These are phyloP conservation scores for Chrysolina oricalcia DNA, from an alignment of 2,888 invertebrate genomes.

Conservation along the genomic window DNA sequence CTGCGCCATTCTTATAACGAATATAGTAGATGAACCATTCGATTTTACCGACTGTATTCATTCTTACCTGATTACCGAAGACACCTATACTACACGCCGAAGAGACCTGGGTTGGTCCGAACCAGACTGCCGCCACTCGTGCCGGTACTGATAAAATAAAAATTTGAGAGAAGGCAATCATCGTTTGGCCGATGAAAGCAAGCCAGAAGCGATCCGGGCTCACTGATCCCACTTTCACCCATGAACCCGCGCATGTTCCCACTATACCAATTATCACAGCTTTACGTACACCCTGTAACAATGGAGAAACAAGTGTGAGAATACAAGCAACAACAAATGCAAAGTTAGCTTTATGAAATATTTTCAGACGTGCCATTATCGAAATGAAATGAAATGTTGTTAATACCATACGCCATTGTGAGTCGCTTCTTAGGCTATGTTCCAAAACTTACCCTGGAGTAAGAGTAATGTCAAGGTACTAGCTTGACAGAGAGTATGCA, in stretches of 20 bases:
- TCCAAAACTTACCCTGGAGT: too few relatives aligned
- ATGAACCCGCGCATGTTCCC: slow-evolving; percentile 91
- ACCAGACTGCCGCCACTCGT: slow-evolving; percentile 96
- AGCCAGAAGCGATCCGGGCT: slow-evolving; percentile 89
- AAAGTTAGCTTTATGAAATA: neutral
- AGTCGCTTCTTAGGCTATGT: too few relatives aligned
- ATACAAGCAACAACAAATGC: neutral
- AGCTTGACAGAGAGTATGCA: too few relatives aligned
- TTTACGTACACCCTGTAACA: slow-evolving; percentile 83
- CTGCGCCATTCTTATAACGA: too few relatives aligned
- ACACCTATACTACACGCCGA: slow-evolving; percentile 98
- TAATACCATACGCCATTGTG: too few relatives aligned
- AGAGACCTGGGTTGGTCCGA: slow-evolving; percentile 95
- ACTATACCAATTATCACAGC: slow-evolving; percentile 87
- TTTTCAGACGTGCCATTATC: too few relatives aligned
- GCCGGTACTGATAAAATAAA: slow-evolving; percentile 96
- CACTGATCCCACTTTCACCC: slow-evolving; percentile 93
- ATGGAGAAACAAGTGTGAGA: slow-evolving; percentile 62
- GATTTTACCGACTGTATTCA: neutral
- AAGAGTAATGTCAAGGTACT: too few relatives aligned
- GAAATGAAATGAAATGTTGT: too few relatives aligned
- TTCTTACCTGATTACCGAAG: slow-evolving; percentile 96
- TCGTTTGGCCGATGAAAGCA: slow-evolving; percentile 90
- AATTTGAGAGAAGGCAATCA: slow-evolving; percentile 91
- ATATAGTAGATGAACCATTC: too few relatives aligned